phyloP scores from a whole-genome alignment of 2,113 vertebrate species.

The Tor tambroides region DNA sequence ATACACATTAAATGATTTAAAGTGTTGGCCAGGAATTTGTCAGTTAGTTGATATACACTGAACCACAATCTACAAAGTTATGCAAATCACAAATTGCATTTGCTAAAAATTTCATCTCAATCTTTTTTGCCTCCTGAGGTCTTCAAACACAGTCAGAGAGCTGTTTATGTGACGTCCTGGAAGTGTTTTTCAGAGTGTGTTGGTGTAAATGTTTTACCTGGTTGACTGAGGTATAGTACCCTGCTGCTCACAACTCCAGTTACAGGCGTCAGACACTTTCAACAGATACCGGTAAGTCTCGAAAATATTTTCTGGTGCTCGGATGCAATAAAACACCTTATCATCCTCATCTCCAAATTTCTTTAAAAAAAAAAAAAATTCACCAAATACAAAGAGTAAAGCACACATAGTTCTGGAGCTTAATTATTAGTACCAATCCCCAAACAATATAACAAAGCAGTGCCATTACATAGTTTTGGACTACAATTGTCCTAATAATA shows the following conservation, averaged over 20 bases:
- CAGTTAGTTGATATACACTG: background rate
- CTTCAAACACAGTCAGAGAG: background rate
- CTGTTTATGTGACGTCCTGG: background rate
- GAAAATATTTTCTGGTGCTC: slow-evolving; percentile 76
- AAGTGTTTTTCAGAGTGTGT: background rate
- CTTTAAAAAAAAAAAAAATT: slow-evolving; percentile 63
- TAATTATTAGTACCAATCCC: background rate
- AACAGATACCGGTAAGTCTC: slow-evolving; percentile 80
- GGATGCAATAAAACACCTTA: slow-evolving; percentile 84
- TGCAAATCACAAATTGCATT: background rate
- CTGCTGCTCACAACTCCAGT: slow-evolving; percentile 68
- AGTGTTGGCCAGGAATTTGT: background rate
- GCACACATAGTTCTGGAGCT: background rate
- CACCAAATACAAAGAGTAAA: background rate
- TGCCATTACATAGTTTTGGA: background rate
- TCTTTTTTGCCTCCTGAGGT: background rate
- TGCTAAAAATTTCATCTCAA: background rate
- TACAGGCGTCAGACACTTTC: slow-evolving; percentile 71
- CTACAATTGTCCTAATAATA: background rate
- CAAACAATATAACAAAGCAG: background rate
- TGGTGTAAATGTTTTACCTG: slow-evolving; percentile 71
- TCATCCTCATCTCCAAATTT: slow-evolving; percentile 70
- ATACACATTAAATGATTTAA: too few species aligned
- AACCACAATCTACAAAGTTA: background rate
- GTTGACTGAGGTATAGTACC: slow-evolving; percentile 67